phyloP scores from a whole-genome alignment of 1,140 invertebrate genomes.

The Lepidostoma basale region DNA sequence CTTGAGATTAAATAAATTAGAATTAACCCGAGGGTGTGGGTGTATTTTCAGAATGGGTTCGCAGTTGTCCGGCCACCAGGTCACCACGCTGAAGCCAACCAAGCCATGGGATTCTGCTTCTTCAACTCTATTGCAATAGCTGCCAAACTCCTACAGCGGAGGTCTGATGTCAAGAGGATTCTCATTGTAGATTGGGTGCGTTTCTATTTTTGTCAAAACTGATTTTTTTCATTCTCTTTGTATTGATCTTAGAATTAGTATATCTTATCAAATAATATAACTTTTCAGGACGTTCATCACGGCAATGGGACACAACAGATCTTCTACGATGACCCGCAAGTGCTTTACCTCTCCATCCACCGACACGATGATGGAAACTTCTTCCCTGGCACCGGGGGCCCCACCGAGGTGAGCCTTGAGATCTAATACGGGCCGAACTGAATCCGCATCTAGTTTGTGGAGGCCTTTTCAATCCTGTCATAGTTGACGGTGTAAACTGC shows the following conservation, averaged over 20 bases:
- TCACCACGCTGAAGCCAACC: slow-evolving; percentile 95
- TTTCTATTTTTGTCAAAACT: not conserved
- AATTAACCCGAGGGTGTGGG: slow-evolving; percentile 39
- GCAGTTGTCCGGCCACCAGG: slow-evolving; percentile 97
- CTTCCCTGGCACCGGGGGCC: slow-evolving; percentile 96
- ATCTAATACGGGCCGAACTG: too few species aligned
- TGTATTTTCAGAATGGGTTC: slow-evolving; percentile 82
- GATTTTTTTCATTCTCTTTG: not conserved
- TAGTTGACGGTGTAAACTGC: too few species aligned
- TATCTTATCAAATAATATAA: slow-evolving; percentile 16
- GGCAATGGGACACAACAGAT: slow-evolving; percentile 99
- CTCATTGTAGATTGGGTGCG: slow-evolving; percentile 94
- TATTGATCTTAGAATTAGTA: not conserved
- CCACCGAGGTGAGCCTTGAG: slow-evolving; percentile 68
- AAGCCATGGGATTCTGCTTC: slow-evolving; percentile 99
- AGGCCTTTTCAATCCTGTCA: too few species aligned
- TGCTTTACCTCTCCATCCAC: slow-evolving; percentile 97
- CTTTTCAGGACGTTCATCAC: slow-evolving; percentile 92
- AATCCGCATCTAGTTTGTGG: too few species aligned
- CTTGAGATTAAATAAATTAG: too few species aligned
- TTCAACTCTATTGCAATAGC: slow-evolving; percentile 99
- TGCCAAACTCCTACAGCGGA: slow-evolving; percentile 85
- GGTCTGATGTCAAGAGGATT: slow-evolving; percentile 85
- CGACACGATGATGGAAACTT: slow-evolving; percentile 99
- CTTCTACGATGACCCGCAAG: slow-evolving; percentile 94